Percentiles rank a stretch among this genome's conserved stretches.
phyloP scores from a whole-genome alignment of 2,113 vertebrate genomes.

The Campylomormyrus tamandua region DNA sequence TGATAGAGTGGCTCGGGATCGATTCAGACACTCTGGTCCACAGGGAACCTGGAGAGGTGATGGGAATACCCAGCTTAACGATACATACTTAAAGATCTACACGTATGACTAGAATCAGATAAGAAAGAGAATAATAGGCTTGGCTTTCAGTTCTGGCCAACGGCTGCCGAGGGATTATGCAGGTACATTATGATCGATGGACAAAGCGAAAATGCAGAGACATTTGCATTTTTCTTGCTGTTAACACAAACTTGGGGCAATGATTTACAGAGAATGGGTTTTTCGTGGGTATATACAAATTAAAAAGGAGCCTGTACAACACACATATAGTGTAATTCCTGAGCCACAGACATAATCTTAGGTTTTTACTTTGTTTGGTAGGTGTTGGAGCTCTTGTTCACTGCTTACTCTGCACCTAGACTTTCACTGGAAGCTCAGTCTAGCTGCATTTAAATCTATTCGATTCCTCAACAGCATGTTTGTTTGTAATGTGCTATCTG shows the following conservation, averaged over 20 bases:
- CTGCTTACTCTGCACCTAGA: not conserved
- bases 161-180: conserved; percentile 26
- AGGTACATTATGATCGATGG: conserved; percentile 34
- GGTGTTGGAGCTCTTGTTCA: not conserved
- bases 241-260: conserved; percentile 2
- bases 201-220: not conserved
- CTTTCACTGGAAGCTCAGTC: not conserved
- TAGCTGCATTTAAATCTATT: not conserved
- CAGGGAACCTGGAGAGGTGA: not conserved
- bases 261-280: not conserved
- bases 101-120: conserved; percentile 24
- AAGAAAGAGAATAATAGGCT: conserved; percentile 24
- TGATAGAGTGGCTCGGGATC: not conserved
- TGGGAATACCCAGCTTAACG: not conserved
- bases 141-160: conserved; percentile 33
- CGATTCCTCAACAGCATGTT: not conserved
- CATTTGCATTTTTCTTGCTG: conserved; percentile 56
- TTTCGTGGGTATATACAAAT: conserved; percentile 1
- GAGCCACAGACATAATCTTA: not conserved
- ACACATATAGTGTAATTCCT: not conserved
- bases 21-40: not conserved
- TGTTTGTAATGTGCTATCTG: not conserved
- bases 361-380: not conserved
- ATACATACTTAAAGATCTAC: not conserved
- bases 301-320: not conserved